Conservation (phyloP, 2,888 invertebrate genomes). For the Drosophila demipolita region DNA sequence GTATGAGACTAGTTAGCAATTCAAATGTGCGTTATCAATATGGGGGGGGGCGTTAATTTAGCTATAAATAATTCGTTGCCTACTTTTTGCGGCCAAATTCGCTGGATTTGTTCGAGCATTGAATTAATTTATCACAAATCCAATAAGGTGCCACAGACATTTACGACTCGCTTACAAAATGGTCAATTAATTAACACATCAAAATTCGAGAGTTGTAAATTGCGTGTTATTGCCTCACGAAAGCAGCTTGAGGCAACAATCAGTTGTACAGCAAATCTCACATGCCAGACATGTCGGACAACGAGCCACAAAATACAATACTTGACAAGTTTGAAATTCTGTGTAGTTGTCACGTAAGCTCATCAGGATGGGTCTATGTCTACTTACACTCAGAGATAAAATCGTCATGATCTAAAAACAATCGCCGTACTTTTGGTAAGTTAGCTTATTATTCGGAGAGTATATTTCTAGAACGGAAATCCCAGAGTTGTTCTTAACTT, state of each 20-base stretch:
- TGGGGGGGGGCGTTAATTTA: constrained; percentile 59
- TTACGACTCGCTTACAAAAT: constrained; percentile 20
- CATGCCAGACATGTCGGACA: constrained; percentile 38
- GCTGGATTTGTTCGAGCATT: constrained; percentile 9
- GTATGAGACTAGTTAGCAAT: constrained; percentile 64
- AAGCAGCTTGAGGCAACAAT: constrained; percentile 12
- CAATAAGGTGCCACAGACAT: constrained; percentile 8
- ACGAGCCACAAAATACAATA: constrained; percentile 6
- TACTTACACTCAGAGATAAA: background rate
- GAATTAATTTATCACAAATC: constrained; percentile 39
- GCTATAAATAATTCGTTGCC: constrained; percentile 67
- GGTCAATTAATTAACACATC: constrained; percentile 55
- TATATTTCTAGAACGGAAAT: background rate
- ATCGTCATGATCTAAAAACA: background rate
- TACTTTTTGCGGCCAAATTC: constrained; percentile 60
- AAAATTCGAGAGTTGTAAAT: constrained; percentile 17
- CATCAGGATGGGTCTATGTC: constrained; percentile 10
- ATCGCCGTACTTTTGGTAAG: background rate
- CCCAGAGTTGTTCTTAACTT: background rate
- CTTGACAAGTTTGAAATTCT: constrained; percentile 24
- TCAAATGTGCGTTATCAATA: constrained; percentile 64
- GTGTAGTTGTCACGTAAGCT: constrained; percentile 35
- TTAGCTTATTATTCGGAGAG: background rate
- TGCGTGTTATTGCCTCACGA: constrained; percentile 12
- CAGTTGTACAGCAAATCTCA: constrained; percentile 39